Evolutionary conservation across 2,888 invertebrate genomes (phyloP), one percentile per base, ranked within the genome.

Genomic region (Augochlorella aurata): DNA sequence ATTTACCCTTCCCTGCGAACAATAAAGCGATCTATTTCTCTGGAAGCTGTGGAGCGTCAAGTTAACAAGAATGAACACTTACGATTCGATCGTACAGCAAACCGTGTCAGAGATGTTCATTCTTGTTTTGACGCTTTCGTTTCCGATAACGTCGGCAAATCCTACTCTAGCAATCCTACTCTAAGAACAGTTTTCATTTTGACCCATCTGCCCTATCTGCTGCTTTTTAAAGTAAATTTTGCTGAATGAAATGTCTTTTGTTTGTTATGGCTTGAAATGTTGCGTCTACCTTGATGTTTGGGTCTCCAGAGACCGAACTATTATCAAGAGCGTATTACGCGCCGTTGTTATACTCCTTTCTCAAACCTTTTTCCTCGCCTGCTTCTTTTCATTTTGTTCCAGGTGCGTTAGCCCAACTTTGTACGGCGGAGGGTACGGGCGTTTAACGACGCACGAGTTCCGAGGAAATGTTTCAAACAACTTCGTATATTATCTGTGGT

Each of bases 401-500:
- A 0, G 18, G 18, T 0, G 38, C 10, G 38, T 38, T 63, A 18
- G 63, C 18, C 1, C 1, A 38, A 63, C 8, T 38, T 18, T 38
- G 18, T 18, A 38, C 63, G 38, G 63, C 63, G 38, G 63, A 61
- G 61, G 16, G 16, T 38, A 18, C 18, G 63, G 38, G 18, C 63
- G 63, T 63, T 45, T 65, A 65, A 65, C 65, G 44, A 65, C 44
- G 44, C n/a, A 14, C 65, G n/a, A 38, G 65, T 45, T 45, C 12
- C 44, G 44, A 12, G 38, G 18, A 44, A 65, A 65, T 44, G 38
- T 44, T 65, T 65, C 38, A 4, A 63, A 44, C 65, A 63, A 63
- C 65, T 38, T 45, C n/a, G 44, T 65, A 65, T 44, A 65, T 38
- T 65, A 38, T 65, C 65, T 65, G 38, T 29, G 52, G 63, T 38